Base-by-base conservation (phyloP, 2,888 invertebrate genomes). In the Melinaea menophilus region DNA sequence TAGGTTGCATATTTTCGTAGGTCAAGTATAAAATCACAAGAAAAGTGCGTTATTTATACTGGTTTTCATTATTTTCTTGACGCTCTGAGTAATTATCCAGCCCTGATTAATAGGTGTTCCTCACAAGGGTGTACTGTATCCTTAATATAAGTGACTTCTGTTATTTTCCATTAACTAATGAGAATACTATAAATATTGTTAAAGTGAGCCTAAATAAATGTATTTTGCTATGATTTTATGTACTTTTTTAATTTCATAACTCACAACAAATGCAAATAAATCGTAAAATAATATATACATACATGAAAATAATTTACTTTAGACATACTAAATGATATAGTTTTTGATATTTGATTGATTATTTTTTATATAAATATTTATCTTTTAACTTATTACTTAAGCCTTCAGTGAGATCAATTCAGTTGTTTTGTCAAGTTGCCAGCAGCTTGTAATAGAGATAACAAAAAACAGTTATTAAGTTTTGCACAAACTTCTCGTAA, bases 41-140 rank as follows among this genome's bases (percentile, higher is more conserved):
- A 48, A 48, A 48, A 22, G 7, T 7, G 5, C 2, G 2, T 13
- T 2, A 22, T 51, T 11, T 11, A 31, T 2, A 31, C 5, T 9
- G 31, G 5, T 41, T 9, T 11, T 7, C 60, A 63, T 65, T 63
- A 61, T 65, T 67, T 67, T 54, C 65, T 65, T 61, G 64, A 62
- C 61, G 63, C 12, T 59, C 60, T 63, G 67, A 65, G 61, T 67
- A 65, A 67, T 67, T 67, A 63, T 65, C 57, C 56, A 60, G 33
- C 31, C 45, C 54, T 67, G 61, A 67, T 63, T 63, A 63, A 65
- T 65, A 60, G 56, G 22, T 48, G 48, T 48, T 7, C 1, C 48
- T 5, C 5, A 2, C 22, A 7, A 7, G 5, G 48, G n/a, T n/a
- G 5, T 5, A 22, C 22, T 48, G n/a, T 48, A 48, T n/a, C 48